These are phyloP conservation scores for Apocheima hispidaria DNA, from an alignment of 2,888 invertebrate species.

Conservation along the genomic window DNA sequence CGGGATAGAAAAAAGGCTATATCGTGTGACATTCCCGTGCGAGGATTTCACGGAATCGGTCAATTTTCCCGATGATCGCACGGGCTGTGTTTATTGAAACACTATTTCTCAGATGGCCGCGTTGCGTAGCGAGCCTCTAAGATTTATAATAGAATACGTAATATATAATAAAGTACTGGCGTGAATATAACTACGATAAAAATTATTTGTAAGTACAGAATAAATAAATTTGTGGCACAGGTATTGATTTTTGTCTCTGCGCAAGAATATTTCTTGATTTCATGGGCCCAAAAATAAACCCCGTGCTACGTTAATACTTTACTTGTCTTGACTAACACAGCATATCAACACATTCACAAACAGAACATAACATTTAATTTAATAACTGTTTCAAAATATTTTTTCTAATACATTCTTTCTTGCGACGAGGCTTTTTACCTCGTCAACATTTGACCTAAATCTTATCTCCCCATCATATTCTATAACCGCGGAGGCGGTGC, in stretches of 20 bases:
- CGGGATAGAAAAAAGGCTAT: constrained; percentile 79
- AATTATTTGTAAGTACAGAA: background rate
- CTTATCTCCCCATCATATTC: constrained; percentile 38
- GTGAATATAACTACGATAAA: background rate
- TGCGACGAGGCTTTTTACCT: constrained; percentile 24
- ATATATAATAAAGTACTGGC: background rate
- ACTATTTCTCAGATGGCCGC: constrained; percentile 80
- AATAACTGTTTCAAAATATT: constrained; percentile 3
- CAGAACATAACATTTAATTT: background rate
- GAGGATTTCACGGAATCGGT: constrained; percentile 82
- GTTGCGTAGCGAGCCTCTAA: constrained; percentile 49
- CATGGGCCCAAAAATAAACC: background rate
- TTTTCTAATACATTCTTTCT: constrained; percentile 6
- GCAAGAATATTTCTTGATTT: background rate
- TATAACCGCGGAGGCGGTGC: constrained; percentile 39
- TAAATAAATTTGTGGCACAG: too few species aligned
- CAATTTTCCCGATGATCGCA: constrained; percentile 83
- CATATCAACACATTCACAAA: too few species aligned
- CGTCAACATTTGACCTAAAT: constrained; percentile 31
- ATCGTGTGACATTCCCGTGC: constrained; percentile 78
- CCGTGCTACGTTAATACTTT: too few species aligned
- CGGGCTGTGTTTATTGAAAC: constrained; percentile 82
- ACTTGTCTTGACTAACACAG: too few species aligned
- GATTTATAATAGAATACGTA: background rate
- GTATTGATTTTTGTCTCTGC: background rate